Conservation (phyloP, 2,888 invertebrate genomes). For the Crocallis elinguaria region DNA sequence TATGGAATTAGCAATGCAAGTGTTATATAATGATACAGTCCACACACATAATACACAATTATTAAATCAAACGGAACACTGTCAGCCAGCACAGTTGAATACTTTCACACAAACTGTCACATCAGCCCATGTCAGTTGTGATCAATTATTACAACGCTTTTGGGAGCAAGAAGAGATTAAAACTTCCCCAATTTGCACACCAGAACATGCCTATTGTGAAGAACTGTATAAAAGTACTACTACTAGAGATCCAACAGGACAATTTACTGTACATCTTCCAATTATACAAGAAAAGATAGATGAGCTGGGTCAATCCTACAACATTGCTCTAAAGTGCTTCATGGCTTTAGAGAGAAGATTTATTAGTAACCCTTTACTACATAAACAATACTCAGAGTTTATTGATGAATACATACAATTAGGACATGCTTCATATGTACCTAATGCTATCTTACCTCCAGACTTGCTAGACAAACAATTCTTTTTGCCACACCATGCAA, state of each 20-base stretch:
- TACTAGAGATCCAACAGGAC: slow-evolving; percentile 5
- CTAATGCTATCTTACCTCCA: no score
- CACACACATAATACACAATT: no score
- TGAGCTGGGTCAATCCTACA: slow-evolving; percentile 4
- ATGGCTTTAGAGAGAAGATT: slow-evolving; percentile 8
- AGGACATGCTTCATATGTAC: slow-evolving; percentile 10
- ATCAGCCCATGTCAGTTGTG: no score
- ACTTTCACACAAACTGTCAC: no score
- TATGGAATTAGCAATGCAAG: slow-evolving; percentile 1
- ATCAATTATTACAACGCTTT: no score
- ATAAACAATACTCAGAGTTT: slow-evolving; percentile 3
- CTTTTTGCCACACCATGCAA: slow-evolving; percentile 5
- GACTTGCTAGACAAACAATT: neutral
- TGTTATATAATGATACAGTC: slow-evolving; percentile 8
- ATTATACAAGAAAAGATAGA: slow-evolving; percentile 6
- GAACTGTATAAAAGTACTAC: slow-evolving; percentile 6
- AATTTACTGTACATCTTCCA: slow-evolving; percentile 7
- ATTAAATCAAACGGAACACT: no score
- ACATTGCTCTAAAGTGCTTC: neutral
- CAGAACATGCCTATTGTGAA: no score
- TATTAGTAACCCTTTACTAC: neutral
- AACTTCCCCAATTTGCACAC: no score
- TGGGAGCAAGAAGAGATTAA: no score
- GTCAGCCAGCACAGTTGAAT: no score
- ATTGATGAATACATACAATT: slow-evolving; percentile 5